Percentiles rank a stretch among this genome's conserved stretches.
Conservation (phyloP, 2,797 vertebrate species). For the Triplophysa bombifrons region DNA sequence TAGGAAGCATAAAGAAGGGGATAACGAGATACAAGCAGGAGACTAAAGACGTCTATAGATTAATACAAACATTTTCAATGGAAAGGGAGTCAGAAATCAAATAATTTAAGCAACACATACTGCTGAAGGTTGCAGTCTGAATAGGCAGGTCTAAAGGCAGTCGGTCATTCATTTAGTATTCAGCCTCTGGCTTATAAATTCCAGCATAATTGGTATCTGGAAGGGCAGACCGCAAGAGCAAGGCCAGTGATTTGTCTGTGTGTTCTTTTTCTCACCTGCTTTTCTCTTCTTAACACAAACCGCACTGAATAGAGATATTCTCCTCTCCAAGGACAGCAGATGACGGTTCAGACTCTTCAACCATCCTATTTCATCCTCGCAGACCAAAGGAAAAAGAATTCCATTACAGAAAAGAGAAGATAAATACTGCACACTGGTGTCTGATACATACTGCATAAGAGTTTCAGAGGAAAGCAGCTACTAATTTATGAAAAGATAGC, state of each 20-base stretch:
- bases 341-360: neutral
- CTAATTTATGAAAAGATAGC: neutral
- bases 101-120: slow-evolving; percentile 9
- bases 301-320: neutral
- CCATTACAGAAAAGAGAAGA: neutral
- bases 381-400: neutral
- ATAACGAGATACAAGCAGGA: slow-evolving; percentile 2
- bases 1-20: neutral
- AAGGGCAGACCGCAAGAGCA: slow-evolving; percentile 24
- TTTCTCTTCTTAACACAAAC: slow-evolving; percentile 10
- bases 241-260: neutral
- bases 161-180: slow-evolving; percentile 18
- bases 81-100: slow-evolving; percentile 1
- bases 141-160: slow-evolving; percentile 26
- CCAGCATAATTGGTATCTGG: slow-evolving; percentile 13
- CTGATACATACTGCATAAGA: neutral
- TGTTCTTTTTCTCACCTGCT: neutral
- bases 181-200: slow-evolving; percentile 13
- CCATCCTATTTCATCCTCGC: neutral
- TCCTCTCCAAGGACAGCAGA: neutral
- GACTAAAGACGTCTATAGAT: neutral
- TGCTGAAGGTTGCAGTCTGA: slow-evolving; percentile 13
- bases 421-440: neutral
- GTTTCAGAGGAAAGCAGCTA: neutral
- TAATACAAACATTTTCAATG: neutral